Base-by-base conservation (phyloP, 2,888 invertebrate genomes). In the Cetonia aurata region DNA sequence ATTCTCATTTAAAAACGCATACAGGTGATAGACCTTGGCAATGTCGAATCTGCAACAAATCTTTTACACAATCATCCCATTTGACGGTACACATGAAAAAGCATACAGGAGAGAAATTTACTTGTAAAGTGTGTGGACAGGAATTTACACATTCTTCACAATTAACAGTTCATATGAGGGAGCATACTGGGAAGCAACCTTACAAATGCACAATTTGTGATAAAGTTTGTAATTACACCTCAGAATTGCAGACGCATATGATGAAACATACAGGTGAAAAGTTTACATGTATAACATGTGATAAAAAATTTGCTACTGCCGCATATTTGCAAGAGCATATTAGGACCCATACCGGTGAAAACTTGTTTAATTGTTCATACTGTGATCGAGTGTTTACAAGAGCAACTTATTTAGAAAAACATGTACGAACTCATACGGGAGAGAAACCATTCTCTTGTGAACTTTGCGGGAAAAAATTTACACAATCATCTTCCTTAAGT, bases 1-100 rank as follows among this genome's bases (percentile, higher is more conserved):
- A 86, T 76, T 88, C 88, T 0, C 90, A 90, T 77, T 85, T 87
- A 67, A 87, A 89, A 76, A 88, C 88, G 6, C 90, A 90, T 81
- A 89, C 90, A 0, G 89, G 89, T 8, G 89, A 89, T 77, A 85
- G 87, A 73, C 90, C 90, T 0, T 89, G 87, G 79, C 82, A 87
- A 12, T 90, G 89, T 77, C 82, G 86, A 9, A 78, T 84, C 1
- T 90, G 90, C 78, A 86, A 87, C 25, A 89, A 89, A 80, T 84
- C 85, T 0, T 90, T 89, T 80, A 88, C 89, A 73, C 89, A 89
- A 81, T 87, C 87, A 74, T 89, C 89, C 17, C 89, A 90, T 80
- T 76, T 89, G n/a, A 86, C 86, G 59, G 86, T 85, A 0, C 89
- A 89, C 74, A 87, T 88, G 87, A 81, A 86, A 0, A 86, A 86